Base-by-base conservation (phyloP, 2,888 invertebrate species). In the Nudaria mundana region DNA sequence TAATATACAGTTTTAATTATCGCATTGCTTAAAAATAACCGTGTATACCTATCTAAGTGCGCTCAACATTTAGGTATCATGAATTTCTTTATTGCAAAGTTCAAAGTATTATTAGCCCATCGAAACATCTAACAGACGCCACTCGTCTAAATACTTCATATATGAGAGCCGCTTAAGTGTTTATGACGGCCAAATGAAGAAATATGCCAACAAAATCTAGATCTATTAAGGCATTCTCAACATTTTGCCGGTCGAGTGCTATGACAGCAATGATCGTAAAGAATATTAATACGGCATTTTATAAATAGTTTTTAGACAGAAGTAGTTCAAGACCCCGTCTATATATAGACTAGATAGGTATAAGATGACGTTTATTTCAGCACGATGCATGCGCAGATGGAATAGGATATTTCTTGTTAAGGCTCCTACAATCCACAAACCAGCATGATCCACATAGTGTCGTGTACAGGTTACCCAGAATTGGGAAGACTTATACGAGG, bases 111-210 rank as follows among this genome's bases (percentile, higher is more conserved):
- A 38, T 30, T 24, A 47, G 32, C 12, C 33, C 33, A 40, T 45
- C 36, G 46, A 45, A 52, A 59, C 50, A 49, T 48, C 39, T 30
- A 30, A 15, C 38, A 41, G 33, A 30, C 33, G 13, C 29, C 46
- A 48, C 48, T 57, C 32, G 24, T 36, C 44, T 34, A 52, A 55
- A 52, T 55, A 52, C 57, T 57, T 41, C 47, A 48, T 44, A 46
- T 25, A n/a, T n/a, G n/a, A n/a, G 29, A 49, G 46, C 18, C 47
- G 43, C 46, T 46, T 30, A 40, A 52, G 59, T 51, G 52, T 51
- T 56, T 55, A 52, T 47, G 42, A 38, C 44, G 37, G n/a, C 30
- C 34, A 38, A 35, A 44, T 30, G 42, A 13, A 38, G 43, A 51
- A 38, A 39, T 46, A 38, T 48, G 33, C 36, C 44, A 13, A n/a